Conservation (phyloP, 2,888 invertebrate genomes). For the Falcaria lacertinaria region DNA sequence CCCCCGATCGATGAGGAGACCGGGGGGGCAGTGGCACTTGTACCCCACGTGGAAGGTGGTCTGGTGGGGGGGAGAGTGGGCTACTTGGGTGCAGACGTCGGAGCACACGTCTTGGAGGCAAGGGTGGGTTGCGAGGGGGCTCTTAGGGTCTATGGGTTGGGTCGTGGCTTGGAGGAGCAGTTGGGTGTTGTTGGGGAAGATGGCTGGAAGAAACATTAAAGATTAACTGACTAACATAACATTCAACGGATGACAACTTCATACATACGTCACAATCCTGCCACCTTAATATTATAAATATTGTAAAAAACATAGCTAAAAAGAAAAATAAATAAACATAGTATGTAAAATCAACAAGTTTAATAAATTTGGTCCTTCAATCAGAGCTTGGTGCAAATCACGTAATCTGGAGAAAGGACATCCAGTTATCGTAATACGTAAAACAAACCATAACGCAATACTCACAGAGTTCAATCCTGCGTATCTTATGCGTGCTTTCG, state of each 20-base stretch:
- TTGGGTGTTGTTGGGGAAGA: slow-evolving; percentile 69
- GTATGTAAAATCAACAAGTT: too few species aligned
- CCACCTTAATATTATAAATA: too few species aligned
- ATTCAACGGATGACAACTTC: too few species aligned
- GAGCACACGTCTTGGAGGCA: slow-evolving; percentile 86
- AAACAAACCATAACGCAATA: slow-evolving; percentile 18
- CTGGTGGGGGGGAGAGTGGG: slow-evolving; percentile 22
- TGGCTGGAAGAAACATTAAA: slow-evolving; percentile 65
- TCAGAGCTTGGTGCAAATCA: too few species aligned
- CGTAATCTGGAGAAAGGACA: too few species aligned
- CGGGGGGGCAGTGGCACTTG: slow-evolving; percentile 83
- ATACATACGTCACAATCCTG: too few species aligned
- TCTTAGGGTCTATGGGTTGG: slow-evolving; percentile 20
- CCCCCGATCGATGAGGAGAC: slow-evolving; percentile 73
- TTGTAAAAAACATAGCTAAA: too few species aligned
- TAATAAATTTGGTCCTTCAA: too few species aligned
- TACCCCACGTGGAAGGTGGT: slow-evolving; percentile 25
- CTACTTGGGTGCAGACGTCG: slow-evolving; percentile 83
- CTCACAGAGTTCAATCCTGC: slow-evolving; percentile 55
- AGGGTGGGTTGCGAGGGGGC: slow-evolving; percentile 60
- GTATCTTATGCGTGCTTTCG: slow-evolving; percentile 40
- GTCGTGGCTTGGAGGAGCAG: slow-evolving; percentile 47
- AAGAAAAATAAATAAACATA: too few species aligned
- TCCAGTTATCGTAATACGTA: slow-evolving; percentile 2
- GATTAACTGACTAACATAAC: too few species aligned